Conservation (phyloP, 2,797 vertebrate genomes). For the Brachyrhaphis roseni region DNA sequence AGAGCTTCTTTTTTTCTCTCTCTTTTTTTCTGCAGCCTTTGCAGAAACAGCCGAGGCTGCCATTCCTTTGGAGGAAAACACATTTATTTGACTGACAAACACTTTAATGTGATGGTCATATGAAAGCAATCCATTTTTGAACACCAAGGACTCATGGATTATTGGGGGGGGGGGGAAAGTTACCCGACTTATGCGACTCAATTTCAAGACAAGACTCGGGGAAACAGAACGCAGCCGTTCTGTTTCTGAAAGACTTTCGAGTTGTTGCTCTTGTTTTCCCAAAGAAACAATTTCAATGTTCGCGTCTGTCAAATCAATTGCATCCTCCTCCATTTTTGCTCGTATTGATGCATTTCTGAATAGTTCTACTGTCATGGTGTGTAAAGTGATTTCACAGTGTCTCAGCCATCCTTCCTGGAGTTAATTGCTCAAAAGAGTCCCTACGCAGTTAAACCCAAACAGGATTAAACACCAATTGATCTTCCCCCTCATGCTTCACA, state of each 20-base stretch:
- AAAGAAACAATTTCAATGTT: conserved; percentile 2
- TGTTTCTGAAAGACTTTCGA: not conserved
- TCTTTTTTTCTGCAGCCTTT: not conserved
- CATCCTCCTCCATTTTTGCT: conserved; percentile 12
- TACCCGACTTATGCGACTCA: not conserved
- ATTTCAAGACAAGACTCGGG: not conserved
- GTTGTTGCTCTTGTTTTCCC: not conserved
- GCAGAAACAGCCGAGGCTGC: conserved; percentile 12
- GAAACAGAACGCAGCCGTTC: not conserved
- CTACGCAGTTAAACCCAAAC: conserved; percentile 44
- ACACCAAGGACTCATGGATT: conserved; percentile 6
- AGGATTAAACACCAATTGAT: conserved; percentile 62
- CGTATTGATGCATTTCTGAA: conserved; percentile 32
- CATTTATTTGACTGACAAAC: conserved; percentile 16
- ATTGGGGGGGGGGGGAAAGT: not conserved
- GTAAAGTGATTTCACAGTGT: conserved; percentile 59
- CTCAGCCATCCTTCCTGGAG: conserved; percentile 45
- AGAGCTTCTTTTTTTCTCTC: not conserved
- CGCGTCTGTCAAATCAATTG: conserved; percentile 22
- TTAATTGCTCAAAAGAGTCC: conserved; percentile 61
- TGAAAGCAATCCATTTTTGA: conserved; percentile 12
- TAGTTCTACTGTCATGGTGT: conserved; percentile 39
- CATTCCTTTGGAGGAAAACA: not conserved
- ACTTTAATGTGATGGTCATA: conserved; percentile 14
- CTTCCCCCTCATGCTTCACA: conserved; percentile 51